Conservation (phyloP, 64 coral and sea anemone genomes). For the Pocillopora verrucosa region DNA sequence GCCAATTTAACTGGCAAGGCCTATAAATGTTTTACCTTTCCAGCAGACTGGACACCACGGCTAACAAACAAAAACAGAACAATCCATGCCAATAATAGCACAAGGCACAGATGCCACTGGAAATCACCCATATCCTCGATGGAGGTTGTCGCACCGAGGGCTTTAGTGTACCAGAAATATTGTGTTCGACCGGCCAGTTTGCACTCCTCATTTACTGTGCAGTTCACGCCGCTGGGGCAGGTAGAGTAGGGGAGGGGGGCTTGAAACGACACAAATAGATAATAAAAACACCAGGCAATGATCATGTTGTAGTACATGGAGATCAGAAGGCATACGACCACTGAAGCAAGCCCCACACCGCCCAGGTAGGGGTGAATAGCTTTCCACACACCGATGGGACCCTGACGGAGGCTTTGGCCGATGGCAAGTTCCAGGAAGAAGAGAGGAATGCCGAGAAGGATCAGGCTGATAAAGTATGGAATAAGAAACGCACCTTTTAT, state of each 20-base stretch:
- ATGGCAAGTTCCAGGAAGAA: constrained; percentile 81
- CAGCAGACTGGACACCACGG: constrained; percentile 66
- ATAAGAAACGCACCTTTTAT: constrained; percentile 70
- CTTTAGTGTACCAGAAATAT: constrained; percentile 81
- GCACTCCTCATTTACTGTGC: constrained; percentile 53
- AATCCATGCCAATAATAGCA: constrained; percentile 60
- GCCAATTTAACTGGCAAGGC: too few relatives aligned
- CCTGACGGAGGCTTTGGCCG: constrained; percentile 79
- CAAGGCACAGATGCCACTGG: constrained; percentile 66
- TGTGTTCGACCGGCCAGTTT: constrained; percentile 56
- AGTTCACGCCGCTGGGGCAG: constrained; percentile 45
- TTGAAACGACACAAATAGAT: constrained; percentile 71
- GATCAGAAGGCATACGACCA: constrained; percentile 60
- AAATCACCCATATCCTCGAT: constrained; percentile 66
- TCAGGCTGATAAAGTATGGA: constrained; percentile 65
- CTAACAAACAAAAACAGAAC: constrained; percentile 66
- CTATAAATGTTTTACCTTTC: constrained; percentile 52
- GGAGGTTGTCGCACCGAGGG: constrained; percentile 40
- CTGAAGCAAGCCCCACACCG: constrained; percentile 66
- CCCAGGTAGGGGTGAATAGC: constrained; percentile 79
- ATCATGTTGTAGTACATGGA: constrained; percentile 81
- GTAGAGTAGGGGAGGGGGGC: constrained; percentile 58
- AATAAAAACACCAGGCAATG: constrained; percentile 72
- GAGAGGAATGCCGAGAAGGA: constrained; percentile 72
- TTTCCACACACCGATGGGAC: constrained; percentile 82